These are phyloP conservation scores for Doryteuthis pealeii DNA, from an alignment of 1,140 invertebrate species.

Conservation along the genomic window DNA sequence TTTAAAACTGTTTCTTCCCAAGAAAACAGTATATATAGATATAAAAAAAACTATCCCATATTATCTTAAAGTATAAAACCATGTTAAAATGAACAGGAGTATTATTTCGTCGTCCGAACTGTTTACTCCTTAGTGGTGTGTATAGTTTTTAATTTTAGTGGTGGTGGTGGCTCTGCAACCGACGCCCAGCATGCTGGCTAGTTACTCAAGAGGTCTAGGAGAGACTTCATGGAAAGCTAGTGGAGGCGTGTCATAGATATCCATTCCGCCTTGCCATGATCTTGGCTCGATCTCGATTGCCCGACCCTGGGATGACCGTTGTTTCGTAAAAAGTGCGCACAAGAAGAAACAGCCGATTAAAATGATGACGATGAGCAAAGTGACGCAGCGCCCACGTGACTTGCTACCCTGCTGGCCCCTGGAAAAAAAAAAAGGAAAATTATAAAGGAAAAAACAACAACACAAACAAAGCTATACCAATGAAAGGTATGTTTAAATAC, in stretches of 20 bases:
- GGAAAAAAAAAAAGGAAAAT: not conserved
- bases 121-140: no score
- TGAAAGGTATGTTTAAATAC: no score
- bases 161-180: not conserved
- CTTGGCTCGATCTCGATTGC: not conserved
- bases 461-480: no score
- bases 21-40: no score
- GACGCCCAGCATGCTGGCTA: not conserved
- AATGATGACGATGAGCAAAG: constrained; percentile 4
- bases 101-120: no score
- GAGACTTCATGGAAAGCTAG: not conserved
- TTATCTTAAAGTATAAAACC: no score
- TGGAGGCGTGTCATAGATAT: constrained; percentile 6
- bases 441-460: not conserved
- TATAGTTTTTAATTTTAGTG: no score
- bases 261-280: constrained; percentile 1
- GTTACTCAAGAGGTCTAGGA: not conserved
- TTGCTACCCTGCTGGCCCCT: not conserved
- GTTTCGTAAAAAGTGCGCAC: not conserved
- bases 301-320: not conserved
- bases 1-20: no score
- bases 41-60: no score
- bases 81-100: no score
- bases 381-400: not conserved
- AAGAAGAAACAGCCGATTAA: not conserved